These are phyloP conservation scores for Dorcus parallelipipedus DNA, from an alignment of 2,888 invertebrate species.

Conservation along the genomic window DNA sequence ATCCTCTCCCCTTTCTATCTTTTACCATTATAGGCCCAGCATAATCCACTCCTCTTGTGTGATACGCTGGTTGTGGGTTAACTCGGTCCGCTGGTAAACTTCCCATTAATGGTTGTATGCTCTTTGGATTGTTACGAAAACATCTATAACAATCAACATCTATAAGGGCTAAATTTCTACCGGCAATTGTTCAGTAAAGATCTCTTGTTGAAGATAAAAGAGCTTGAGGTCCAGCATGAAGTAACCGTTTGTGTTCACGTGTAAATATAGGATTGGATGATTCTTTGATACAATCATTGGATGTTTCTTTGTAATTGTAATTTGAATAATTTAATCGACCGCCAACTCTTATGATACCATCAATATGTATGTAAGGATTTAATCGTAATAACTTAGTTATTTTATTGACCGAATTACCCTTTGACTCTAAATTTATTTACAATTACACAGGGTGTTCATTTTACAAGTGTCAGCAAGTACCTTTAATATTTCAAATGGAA, in stretches of 20 bases:
- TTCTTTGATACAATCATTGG: slow-evolving; percentile 5
- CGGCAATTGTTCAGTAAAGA: too few relatives aligned
- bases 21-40: slow-evolving; percentile 18
- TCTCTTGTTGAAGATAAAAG: background rate
- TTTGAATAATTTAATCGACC: slow-evolving; percentile 6
- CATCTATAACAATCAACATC: background rate
- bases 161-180: too few relatives aligned
- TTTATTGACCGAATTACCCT: background rate
- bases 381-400: slow-evolving; percentile 4
- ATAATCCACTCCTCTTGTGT: background rate
- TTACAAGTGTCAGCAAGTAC: too few relatives aligned
- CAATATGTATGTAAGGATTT: slow-evolving; percentile 3
- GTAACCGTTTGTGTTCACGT: background rate
- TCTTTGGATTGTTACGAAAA: background rate
- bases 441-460: too few relatives aligned
- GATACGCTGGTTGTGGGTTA: slow-evolving; percentile 10
- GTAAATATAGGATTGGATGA: slow-evolving; percentile 5
- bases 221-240: slow-evolving; percentile 15
- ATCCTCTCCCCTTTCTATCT: slow-evolving; percentile 14
- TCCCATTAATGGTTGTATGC: background rate
- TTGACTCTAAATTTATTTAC: too few relatives aligned
- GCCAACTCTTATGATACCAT: slow-evolving; percentile 6
- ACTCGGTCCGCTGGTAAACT: background rate
- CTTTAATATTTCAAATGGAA: too few relatives aligned
- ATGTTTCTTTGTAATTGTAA: slow-evolving; percentile 7